Base-by-base conservation (phyloP, 2,797 vertebrate genomes). In the Xiphophorus birchmanni region DNA sequence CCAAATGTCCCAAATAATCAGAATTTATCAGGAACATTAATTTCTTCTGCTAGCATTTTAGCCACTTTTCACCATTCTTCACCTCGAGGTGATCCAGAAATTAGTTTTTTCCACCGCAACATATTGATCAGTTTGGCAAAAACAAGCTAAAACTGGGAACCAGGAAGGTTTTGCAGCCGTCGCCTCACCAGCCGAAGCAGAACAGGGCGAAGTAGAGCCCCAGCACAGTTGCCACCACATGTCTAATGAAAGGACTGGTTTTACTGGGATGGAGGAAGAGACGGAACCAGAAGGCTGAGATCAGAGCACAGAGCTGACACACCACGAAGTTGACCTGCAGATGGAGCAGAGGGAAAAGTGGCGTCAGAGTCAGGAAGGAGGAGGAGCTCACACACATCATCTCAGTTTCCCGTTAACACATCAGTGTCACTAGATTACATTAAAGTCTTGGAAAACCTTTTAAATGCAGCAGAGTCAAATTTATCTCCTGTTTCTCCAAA, bases 141-240 rank as follows among this genome's bases (percentile, higher is more conserved):
- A 65, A 65, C 32, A 21, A 21, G 35, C 6, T 18, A 60, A 37
- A 65, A 35, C 32, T 21, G 15, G 63, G 35, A 40, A 11, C 21
- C 65, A 26, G 21, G 65, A 40, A 4, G 35, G 65, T 56, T 40
- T 48, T 21, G 11, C 18, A 35, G 9, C 17, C 2, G 21, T 29
- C 10, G 65, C 52, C 97, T 97, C 92, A 98, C 98, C 98, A 98
- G 94, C 98, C 98, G 81, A 99, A 99, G 96, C 98, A 99, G 96
- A 99, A 99, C 88, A 98, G 95, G 82, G 98, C 97, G 90, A 99
- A 96, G 91, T 99, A 98, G 92, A 99, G 96, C 90, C 98, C 98
- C 96, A 98, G 93, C 80, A 98, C 92, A 0, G 97, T 98, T 50
- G 97, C 98, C 83, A 99, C 97, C 87, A 97, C 92, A 82, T 99